Conservation (phyloP, 2,888 invertebrate species). For the Aplocera efformata region DNA sequence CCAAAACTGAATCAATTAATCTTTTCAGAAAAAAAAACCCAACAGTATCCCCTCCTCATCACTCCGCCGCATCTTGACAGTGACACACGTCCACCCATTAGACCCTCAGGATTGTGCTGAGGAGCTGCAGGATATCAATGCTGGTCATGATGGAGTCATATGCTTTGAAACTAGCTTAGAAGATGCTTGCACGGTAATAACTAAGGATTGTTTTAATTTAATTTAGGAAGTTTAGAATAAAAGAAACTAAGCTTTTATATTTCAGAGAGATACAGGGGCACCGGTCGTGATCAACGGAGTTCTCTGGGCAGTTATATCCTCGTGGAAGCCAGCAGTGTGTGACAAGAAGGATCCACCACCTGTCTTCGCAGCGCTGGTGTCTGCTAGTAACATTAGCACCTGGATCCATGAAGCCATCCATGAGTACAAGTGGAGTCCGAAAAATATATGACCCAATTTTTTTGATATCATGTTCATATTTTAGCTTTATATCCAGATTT, state of each 20-base stretch:
- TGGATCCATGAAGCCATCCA: conserved; percentile 52
- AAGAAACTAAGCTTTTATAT: too few relatives aligned
- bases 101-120: conserved; percentile 42
- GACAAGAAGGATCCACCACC: conserved; percentile 32
- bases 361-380: conserved; percentile 46
- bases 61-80: conserved; percentile 43
- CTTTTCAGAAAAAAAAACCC: conserved; percentile 10
- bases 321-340: conserved; percentile 52
- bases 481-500: too few relatives aligned
- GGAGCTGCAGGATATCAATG: conserved; percentile 35
- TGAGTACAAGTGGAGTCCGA: conserved; percentile 31
- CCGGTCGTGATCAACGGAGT: conserved; percentile 57
- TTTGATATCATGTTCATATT: too few relatives aligned
- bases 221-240: too few relatives aligned
- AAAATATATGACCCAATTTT: background rate
- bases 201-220: too few relatives aligned
- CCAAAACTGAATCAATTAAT: too few relatives aligned
- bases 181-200: conserved; percentile 52
- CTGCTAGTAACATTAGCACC: conserved; percentile 39
- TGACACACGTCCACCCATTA: conserved; percentile 54
- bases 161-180: conserved; percentile 50
- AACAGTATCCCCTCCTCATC: conserved; percentile 30
- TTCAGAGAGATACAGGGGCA: conserved; percentile 56
- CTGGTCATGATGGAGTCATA: conserved; percentile 37
- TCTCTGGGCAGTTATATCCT: conserved; percentile 57